Evolutionary conservation across 2,888 invertebrate species (phyloP), one percentile per base, ranked within the genome.

Genomic region (Altica lythri): DNA sequence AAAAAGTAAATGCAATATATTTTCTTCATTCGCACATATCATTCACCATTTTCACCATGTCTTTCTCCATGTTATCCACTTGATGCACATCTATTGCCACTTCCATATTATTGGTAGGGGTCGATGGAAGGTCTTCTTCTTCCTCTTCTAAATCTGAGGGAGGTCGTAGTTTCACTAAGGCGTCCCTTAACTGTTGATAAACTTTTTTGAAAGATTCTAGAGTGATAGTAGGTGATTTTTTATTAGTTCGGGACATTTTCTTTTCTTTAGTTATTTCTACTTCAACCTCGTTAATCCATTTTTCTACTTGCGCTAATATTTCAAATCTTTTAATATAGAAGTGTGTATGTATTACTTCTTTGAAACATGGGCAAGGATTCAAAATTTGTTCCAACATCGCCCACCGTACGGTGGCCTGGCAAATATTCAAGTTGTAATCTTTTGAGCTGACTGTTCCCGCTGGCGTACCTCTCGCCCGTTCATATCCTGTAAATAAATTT

Each of bases 381-480:
- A 89, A 80, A 63, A 96, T 85, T 75, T 94, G 94, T 78, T 96
- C 95, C 59, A 96, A 81, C 93, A 96, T 95, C 61, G 93, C 95
- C 95, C 95, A 96, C 73, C 92, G 88, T 60, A 92, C 93, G 63
- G 92, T 93, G 6, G 95, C 95, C 78, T 95, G 93, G 77, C 92
- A 89, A 70, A 96, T 94, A 78, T 95, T 95, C 67, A 92, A 90
- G 78, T 95, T 95, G 80, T 96, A 96, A 78, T 95, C 95, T 68
- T 89, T 85, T 61, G 93, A 93, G 72, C 92, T 92, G 75, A 90
- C 89, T 65, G 88, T 90, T 64, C 95, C 95, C 14, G 89, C 86
- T 56, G 90, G 87, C 27, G 94, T 92, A 19, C 58, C 93, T 54
- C 94, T 85, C 66, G 90, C 89, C 67, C 93, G 83, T 78, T 95